These are phyloP conservation scores for Lemur catta DNA, from an alignment of 2,797 vertebrate species.

Conservation along the genomic window DNA sequence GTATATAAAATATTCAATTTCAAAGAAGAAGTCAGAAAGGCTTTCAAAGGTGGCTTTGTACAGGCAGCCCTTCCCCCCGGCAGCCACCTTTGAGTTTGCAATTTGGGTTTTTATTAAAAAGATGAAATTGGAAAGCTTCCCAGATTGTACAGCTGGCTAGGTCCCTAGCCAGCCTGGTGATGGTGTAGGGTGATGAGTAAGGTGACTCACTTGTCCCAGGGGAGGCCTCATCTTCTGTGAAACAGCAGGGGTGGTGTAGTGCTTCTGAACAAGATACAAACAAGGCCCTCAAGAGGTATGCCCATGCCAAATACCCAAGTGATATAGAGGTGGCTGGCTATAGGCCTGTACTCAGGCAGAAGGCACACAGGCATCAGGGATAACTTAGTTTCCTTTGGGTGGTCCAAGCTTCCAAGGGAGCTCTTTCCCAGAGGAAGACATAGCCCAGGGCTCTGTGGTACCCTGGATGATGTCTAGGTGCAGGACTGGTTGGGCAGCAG, in stretches of 20 bases:
- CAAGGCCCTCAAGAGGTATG: neutral
- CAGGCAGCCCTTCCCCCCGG: neutral
- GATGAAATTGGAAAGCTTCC: constrained; percentile 46
- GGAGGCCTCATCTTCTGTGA: constrained; percentile 38
- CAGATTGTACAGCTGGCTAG: neutral
- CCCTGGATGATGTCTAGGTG: neutral
- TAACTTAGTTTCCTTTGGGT: neutral
- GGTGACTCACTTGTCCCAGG: constrained; percentile 43
- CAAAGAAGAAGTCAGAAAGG: neutral
- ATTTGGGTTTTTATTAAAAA: constrained; percentile 53
- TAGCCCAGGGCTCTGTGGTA: neutral
- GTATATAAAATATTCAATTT: neutral
- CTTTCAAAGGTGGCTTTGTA: constrained; percentile 24
- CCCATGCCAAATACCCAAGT: neutral
- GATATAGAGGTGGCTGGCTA: neutral
- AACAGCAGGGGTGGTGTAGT: neutral
- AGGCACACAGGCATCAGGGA: neutral
- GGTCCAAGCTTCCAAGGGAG: neutral
- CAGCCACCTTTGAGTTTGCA: constrained; percentile 31
- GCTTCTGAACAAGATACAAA: neutral
- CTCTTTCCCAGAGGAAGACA: neutral
- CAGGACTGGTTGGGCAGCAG: neutral
- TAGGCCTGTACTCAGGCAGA: neutral
- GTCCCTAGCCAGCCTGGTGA: constrained; percentile 1
- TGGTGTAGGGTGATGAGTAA: neutral